These are phyloP conservation scores for Coremacera marginata DNA, from an alignment of 2,888 invertebrate genomes.

Conservation along the genomic window DNA sequence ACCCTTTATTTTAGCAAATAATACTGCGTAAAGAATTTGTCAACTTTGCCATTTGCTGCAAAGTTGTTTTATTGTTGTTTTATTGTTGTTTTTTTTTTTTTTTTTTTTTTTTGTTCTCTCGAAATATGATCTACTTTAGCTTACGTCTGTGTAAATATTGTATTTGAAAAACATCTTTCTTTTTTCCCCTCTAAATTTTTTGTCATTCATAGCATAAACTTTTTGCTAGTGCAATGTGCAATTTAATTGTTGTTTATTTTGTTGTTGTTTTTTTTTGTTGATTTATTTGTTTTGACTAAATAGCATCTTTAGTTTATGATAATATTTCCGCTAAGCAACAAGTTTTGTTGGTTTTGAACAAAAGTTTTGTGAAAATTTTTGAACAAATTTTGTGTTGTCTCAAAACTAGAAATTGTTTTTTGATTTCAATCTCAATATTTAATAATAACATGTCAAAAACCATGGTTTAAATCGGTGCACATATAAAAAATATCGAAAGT, in stretches of 20 bases:
- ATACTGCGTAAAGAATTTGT: constrained; percentile 23
- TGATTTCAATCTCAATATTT: no score
- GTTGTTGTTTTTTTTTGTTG: neutral
- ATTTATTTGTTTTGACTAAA: neutral
- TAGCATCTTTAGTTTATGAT: constrained; percentile 3
- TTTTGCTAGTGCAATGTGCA: neutral
- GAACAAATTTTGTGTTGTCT: no score
- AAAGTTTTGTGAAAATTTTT: no score
- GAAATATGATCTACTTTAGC: constrained; percentile 44
- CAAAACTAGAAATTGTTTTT: no score
- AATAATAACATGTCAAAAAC: no score
- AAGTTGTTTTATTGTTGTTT: constrained; percentile 18
- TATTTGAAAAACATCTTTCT: neutral
- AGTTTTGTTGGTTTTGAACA: no score
- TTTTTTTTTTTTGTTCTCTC: neutral
- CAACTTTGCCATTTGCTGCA: neutral
- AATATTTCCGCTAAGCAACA: neutral
- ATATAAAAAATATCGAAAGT: no score
- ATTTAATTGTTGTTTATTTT: neutral
- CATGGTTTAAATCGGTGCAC: no score
- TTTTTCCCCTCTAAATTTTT: neutral
- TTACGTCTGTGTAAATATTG: constrained; percentile 39
- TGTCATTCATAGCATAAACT: neutral
- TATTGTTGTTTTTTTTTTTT: no score
- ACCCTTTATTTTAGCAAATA: constrained; percentile 21